phyloP scores from a whole-genome alignment of 2,797 vertebrate genomes.

The Selene dorsalis region DNA sequence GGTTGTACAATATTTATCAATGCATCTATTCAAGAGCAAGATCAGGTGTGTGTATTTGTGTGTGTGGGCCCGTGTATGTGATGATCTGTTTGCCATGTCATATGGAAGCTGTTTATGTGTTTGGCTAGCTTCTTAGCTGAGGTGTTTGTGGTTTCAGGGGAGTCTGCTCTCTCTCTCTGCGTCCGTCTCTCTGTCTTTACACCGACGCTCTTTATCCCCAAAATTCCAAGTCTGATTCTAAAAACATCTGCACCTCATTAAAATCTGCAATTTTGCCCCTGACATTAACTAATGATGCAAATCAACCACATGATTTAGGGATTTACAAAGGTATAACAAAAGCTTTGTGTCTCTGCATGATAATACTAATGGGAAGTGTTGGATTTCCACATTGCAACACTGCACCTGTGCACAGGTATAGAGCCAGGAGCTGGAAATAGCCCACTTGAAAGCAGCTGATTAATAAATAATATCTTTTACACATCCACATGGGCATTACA shows the following conservation, averaged over 20 bases:
- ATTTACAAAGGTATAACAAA: conserved; percentile 52
- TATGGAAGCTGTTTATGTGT: conserved; percentile 79
- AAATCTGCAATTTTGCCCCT: conserved; percentile 53
- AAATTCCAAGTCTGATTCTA: conserved; percentile 54
- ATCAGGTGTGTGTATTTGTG: conserved; percentile 39
- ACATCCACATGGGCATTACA: background rate
- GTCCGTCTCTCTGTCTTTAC: conserved; percentile 47
- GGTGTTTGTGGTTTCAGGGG: conserved; percentile 65
- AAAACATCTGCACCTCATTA: conserved; percentile 80
- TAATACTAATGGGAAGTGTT: background rate
- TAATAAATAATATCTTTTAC: conserved; percentile 45
- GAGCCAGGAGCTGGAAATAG: conserved; percentile 52
- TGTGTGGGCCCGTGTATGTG: conserved; percentile 51
- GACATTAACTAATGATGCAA: conserved; percentile 75
- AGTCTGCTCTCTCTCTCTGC: conserved; percentile 64
- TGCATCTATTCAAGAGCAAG: conserved; percentile 1
- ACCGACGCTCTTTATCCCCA: conserved; percentile 42
- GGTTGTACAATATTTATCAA: conserved; percentile 24
- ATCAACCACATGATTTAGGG: conserved; percentile 61
- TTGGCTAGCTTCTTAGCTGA: conserved; percentile 61
- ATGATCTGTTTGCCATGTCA: conserved; percentile 69
- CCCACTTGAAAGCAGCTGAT: conserved; percentile 45
- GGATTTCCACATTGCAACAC: conserved; percentile 41
- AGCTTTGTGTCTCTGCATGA: conserved; percentile 43
- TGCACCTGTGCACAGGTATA: conserved; percentile 53